A percentile compares a stretch with the other conserved stretches of the same genome.
These are phyloP conservation scores for Smithornis capensis DNA, from an alignment of 2,113 vertebrate genomes.

Conservation along the genomic window DNA sequence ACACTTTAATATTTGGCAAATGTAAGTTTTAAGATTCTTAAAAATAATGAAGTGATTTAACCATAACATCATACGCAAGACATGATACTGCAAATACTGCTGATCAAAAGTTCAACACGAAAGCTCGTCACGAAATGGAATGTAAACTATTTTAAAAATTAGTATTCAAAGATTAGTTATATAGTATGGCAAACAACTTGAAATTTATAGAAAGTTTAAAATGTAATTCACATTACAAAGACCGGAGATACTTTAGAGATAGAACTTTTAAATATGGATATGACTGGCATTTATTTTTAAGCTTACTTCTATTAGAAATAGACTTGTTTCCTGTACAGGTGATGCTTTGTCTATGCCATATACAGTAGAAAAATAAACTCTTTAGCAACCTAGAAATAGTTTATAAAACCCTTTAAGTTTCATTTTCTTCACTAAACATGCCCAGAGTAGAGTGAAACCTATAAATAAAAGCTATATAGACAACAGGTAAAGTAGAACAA, in stretches of 20 bases:
- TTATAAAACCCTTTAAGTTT: conserved; percentile 82
- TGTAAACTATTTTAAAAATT: conserved; percentile 45
- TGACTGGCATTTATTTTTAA: conserved; percentile 74
- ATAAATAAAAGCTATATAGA: conserved; percentile 83
- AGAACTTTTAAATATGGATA: conserved; percentile 71
- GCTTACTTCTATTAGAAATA: conserved; percentile 76
- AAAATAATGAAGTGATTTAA: conserved; percentile 9
- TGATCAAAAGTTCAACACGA: background rate
- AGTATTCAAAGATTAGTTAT: conserved; percentile 56
- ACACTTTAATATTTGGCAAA: conserved; percentile 38
- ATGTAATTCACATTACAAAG: conserved; percentile 70
- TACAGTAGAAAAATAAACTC: conserved; percentile 86
- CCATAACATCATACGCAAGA: conserved; percentile 21
- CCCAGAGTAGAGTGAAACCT: conserved; percentile 76
- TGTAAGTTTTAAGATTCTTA: background rate
- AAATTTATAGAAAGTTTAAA: conserved; percentile 69
- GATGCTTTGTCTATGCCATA: conserved; percentile 80
- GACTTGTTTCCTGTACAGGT: conserved; percentile 78
- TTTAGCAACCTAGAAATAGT: conserved; percentile 85
- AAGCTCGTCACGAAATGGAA: conserved; percentile 56
- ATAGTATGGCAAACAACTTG: conserved; percentile 10
- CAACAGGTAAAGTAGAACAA: conserved; percentile 80
- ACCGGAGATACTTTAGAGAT: conserved; percentile 58
- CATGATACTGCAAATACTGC: conserved; percentile 11
- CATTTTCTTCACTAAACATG: conserved; percentile 77